Evolutionary conservation across 2,888 invertebrate species (phyloP).

Genomic region (Orthonychiurus folsomi): DNA sequence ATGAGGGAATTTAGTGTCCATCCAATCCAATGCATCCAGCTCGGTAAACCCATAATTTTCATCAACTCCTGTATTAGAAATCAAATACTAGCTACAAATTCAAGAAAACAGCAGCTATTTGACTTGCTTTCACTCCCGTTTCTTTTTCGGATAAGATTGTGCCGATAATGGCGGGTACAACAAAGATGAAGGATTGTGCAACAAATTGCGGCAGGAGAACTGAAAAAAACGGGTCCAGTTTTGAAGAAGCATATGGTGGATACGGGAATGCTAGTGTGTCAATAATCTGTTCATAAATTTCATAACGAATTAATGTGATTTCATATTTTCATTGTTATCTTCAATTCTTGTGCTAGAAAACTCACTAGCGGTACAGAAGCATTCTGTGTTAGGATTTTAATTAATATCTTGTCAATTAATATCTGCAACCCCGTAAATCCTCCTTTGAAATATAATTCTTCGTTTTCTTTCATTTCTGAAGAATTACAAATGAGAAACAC

Average conservation of each 20-base stretch:
- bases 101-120: neutral
- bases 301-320: too few relatives aligned
- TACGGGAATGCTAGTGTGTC: conserved; percentile 53
- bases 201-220: conserved; percentile 45
- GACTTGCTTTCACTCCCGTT: conserved; percentile 51
- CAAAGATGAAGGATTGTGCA: conserved; percentile 48
- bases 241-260: conserved; percentile 46
- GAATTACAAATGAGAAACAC: neutral
- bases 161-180: conserved; percentile 50
- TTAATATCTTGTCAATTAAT: conserved; percentile 30
- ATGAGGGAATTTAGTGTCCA: conserved; percentile 48
- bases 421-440: conserved; percentile 38
- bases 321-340: too few relatives aligned
- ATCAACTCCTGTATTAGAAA: conserved; percentile 49
- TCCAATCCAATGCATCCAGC: conserved; percentile 51
- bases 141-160: conserved; percentile 54
- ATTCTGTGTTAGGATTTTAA: conserved; percentile 8
- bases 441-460: conserved; percentile 26
- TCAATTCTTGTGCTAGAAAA: too few relatives aligned
- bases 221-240: conserved; percentile 41
- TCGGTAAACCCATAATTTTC: conserved; percentile 52
- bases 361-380: neutral
- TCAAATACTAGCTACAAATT: neutral
- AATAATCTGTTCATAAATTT: conserved; percentile 43
- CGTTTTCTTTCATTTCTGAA: conserved; percentile 10